Evolutionary conservation across 2,113 vertebrate species (phyloP).

Genomic region (Pterophyllum scalare): DNA sequence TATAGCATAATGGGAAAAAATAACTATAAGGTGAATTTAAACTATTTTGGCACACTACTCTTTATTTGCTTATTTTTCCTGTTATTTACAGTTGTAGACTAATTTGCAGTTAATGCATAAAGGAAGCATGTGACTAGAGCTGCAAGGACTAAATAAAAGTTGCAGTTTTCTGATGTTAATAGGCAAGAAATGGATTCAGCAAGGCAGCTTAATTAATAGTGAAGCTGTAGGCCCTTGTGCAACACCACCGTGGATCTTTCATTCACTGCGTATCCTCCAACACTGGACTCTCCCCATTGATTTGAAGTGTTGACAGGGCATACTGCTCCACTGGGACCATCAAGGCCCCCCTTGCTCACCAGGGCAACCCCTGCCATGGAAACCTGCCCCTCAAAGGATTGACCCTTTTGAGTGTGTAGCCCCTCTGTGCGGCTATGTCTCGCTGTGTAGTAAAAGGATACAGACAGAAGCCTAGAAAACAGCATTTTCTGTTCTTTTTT

Average conservation of each 20-base stretch:
- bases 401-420: constrained; percentile 53
- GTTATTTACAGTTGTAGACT: not conserved
- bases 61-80: too few species aligned
- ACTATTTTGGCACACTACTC: too few species aligned
- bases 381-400: constrained; percentile 74
- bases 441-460: constrained; percentile 23
- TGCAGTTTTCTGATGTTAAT: not conserved
- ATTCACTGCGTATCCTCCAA: constrained; percentile 14
- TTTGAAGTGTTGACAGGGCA: constrained; percentile 42
- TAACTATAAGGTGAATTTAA: not conserved
- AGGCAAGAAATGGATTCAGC: not conserved
- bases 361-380: constrained; percentile 77
- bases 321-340: constrained; percentile 52
- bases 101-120: not conserved
- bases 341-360: constrained; percentile 58
- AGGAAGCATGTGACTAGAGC: not conserved
- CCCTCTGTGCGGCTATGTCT: constrained; percentile 40
- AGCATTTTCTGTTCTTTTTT: not conserved
- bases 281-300: constrained; percentile 31
- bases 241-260: not conserved
- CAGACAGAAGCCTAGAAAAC: constrained; percentile 1
- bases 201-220: not conserved
- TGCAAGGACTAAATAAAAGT: not conserved
- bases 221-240: not conserved
- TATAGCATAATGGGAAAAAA: too few species aligned